Base-by-base conservation (phyloP, 2,888 invertebrate genomes). In the Drosophila austrosaltans region DNA sequence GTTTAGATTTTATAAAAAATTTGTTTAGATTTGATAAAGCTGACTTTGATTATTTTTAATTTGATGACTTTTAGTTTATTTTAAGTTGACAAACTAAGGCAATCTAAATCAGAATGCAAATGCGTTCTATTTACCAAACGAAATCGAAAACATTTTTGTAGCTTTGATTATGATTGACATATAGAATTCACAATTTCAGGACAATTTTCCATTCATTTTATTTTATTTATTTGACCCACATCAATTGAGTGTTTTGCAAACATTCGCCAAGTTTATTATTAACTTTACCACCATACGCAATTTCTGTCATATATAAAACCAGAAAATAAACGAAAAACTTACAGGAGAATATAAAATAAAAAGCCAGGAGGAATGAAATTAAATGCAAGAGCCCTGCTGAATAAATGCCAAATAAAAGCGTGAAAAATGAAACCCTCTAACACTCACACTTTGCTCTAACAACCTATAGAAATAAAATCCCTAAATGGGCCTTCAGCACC, bases 331-430 rank as follows among this genome's bases (percentile, higher is more conserved):
- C 63, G 20, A 62, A 71, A 53, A 71, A 53, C 68, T 76, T 48
- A 48, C 48, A 22, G 10, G 3, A 25, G 25, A 48, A 48, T 16
- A 16, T 16, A 20, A 10, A 25, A 25, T 10, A 10, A 22, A 48
- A 48, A 48, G 25, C 48, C 48, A 48, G 22, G 6, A 59, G 76
- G 74, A 79, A 76, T 82, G 74, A 82, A 87, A 82, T 78, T 87
- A 82, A 82, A 87, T 82, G 75, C 75, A 70, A 72, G 22, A 5
- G 25, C 22, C 22, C 10, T 48, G 48, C 25, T 48, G 48, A 74
- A 78, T 78, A 68, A 78, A 74, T 70, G 78, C 53, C 74, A 79
- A 78, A 72, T 69, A 71, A 69, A 66, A 78, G 78, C 63, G 70
- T 71, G 69, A 73, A 72, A 72, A 71, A 74, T 69, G 66, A 66